A percentile compares a stretch with the other conserved stretches of the same genome.
These are phyloP conservation scores for Aspidiotus destructor DNA, from an alignment of 2,888 invertebrate species.

Conservation along the genomic window DNA sequence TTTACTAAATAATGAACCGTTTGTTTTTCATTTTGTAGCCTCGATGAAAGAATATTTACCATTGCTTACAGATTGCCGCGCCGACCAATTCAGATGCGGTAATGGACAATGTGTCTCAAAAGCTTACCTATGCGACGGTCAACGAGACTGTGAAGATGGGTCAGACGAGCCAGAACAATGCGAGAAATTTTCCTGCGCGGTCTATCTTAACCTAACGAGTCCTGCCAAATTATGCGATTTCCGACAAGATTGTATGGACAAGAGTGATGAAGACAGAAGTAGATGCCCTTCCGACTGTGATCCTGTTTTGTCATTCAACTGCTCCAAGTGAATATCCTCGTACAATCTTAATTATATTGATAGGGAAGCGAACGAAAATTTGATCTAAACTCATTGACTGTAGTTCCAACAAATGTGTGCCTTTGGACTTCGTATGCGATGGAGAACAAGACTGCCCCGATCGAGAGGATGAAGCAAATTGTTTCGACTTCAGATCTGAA, in stretches of 20 bases:
- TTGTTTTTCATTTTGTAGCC: no score
- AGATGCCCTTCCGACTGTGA: constrained; percentile 24
- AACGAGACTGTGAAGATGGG: constrained; percentile 58
- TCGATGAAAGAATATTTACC: no score
- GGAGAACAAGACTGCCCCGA: constrained; percentile 61
- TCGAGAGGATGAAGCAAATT: constrained; percentile 61
- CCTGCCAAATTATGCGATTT: constrained; percentile 67
- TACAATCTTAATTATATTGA: not conserved
- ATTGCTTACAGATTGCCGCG: constrained; percentile 50
- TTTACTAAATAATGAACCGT: no score
- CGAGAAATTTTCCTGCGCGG: constrained; percentile 44
- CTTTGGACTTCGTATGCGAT: constrained; percentile 67
- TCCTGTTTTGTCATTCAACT: constrained; percentile 5
- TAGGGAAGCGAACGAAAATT: not conserved
- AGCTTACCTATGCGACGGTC: constrained; percentile 56
- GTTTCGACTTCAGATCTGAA: constrained; percentile 45
- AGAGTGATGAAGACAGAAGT: constrained; percentile 55
- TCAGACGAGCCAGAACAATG: constrained; percentile 57
- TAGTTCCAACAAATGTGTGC: constrained; percentile 52
- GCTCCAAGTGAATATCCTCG: constrained; percentile 10
- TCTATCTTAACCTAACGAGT: constrained; percentile 54
- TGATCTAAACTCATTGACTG: constrained; percentile 19
- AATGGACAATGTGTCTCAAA: constrained; percentile 54
- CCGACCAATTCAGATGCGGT: constrained; percentile 55
- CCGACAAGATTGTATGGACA: constrained; percentile 62